Conservation (phyloP, 2,888 invertebrate genomes). For the Heterodera filipjevi region DNA sequence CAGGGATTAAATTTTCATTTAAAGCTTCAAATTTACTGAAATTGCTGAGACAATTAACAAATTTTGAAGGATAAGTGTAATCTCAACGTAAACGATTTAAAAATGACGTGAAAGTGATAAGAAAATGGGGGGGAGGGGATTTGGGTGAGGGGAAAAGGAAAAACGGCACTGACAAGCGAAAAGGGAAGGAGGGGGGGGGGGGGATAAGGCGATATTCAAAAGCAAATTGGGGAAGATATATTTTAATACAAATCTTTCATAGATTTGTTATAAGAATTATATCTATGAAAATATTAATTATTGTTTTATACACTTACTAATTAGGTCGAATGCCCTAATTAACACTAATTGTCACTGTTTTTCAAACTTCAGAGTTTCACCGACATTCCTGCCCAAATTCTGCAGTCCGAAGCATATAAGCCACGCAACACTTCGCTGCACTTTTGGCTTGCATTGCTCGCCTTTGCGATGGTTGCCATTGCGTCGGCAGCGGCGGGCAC, state of each 20-base stretch:
- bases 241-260: too few species aligned
- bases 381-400: constrained; percentile 17
- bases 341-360: not conserved
- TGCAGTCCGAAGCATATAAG: constrained; percentile 5
- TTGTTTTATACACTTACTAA: too few species aligned
- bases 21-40: too few species aligned
- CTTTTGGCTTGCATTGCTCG: constrained; percentile 11
- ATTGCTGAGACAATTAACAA: too few species aligned
- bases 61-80: too few species aligned
- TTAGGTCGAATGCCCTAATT: too few species aligned
- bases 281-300: too few species aligned
- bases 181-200: not conserved
- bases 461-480: constrained; percentile 2
- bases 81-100: not conserved
- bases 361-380: not conserved
- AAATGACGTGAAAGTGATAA: not conserved
- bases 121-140: not conserved
- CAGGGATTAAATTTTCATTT: not conserved
- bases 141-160: not conserved
- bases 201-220: too few species aligned
- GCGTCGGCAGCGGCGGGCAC: not conserved
- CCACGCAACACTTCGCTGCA: not conserved
- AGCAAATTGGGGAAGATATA: too few species aligned
- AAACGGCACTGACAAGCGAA: not conserved
- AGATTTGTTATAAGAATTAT: too few species aligned